Evolutionary conservation across 2,797 vertebrate genomes (phyloP), one percentile per base, ranked within the genome.

Genomic region (Okamejei kenojei): DNA sequence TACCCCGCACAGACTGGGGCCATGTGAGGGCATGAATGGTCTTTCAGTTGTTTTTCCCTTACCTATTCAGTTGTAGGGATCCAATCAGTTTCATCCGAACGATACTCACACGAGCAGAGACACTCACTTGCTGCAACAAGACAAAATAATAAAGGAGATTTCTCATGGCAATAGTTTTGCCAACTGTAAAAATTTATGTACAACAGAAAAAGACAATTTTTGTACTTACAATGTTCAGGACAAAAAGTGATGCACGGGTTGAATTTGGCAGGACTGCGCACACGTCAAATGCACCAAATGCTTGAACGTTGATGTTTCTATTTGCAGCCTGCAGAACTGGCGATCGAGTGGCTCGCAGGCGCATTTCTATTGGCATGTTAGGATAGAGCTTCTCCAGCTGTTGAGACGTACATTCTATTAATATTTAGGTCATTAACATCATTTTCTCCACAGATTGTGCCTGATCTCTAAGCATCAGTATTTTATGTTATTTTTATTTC

Each of bases 201-300:
- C 4, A 38, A 3, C 9, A 10, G 32, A 71, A n/a, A 29, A 68
- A 19, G 1, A n/a, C 74, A 23, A 29, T 15, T 17, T 92, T 13
- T 7, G 65, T 76, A 92, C 90, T 92, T 68, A 92, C 90, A 29
- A 92, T 45, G 6, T 74, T 38, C 90, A 92, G 90, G 35, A 76
- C 90, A 92, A 92, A 92, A 29, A 92, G 71, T 2, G 90, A 71
- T 29, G 71, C 90, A 0, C 76, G 35, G 9, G 90, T 74, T 73
- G 71, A 74, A 54, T 92, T 76, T 5, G 90, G 90, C 1, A 76
- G 71, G 71, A 92, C 76, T 76, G 90, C 90, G 38, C 54, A 92
- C 29, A 71, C 45, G 15, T 92, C 71, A 11, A 73, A 13, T 45
- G 35, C 71, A 1, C 38, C 90, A 54, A 11, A 29, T 58, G 15